Conservation (phyloP, 2,797 vertebrate genomes). For the Balearica regulorum region DNA sequence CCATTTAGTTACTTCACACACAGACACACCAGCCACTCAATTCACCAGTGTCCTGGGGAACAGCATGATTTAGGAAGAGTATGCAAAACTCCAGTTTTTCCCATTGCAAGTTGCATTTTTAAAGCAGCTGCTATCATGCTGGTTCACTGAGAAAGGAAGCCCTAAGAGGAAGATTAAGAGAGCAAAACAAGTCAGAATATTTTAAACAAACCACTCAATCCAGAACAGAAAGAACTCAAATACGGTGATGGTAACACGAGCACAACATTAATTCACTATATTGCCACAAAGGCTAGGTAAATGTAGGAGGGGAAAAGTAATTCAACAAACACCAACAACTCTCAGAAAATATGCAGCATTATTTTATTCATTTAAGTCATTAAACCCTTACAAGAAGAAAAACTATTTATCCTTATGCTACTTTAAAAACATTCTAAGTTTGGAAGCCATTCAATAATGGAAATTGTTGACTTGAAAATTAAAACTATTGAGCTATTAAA, state of each 20-base stretch:
- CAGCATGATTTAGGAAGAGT: not conserved
- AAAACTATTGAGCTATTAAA: not conserved
- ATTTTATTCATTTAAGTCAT: not conserved
- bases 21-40: not conserved
- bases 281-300: not conserved
- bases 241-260: fast-evolving
- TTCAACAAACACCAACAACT: not conserved
- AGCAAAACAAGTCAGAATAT: not conserved
- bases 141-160: not conserved
- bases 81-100: not conserved
- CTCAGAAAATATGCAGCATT: not conserved
- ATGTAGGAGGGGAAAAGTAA: not conserved
- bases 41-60: not conserved
- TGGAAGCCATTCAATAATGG: not conserved
- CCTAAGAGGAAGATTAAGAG: not conserved
- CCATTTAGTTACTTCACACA: not conserved
- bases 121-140: not conserved
- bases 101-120: not conserved
- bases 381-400: not conserved
- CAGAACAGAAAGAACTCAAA: not conserved
- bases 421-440: not conserved
- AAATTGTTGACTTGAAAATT: not conserved
- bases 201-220: not conserved
- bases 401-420: not conserved
- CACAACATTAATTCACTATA: not conserved